These are phyloP conservation scores for Cyprinodon tularosa DNA, from an alignment of 2,113 vertebrate species.

Conservation along the genomic window DNA sequence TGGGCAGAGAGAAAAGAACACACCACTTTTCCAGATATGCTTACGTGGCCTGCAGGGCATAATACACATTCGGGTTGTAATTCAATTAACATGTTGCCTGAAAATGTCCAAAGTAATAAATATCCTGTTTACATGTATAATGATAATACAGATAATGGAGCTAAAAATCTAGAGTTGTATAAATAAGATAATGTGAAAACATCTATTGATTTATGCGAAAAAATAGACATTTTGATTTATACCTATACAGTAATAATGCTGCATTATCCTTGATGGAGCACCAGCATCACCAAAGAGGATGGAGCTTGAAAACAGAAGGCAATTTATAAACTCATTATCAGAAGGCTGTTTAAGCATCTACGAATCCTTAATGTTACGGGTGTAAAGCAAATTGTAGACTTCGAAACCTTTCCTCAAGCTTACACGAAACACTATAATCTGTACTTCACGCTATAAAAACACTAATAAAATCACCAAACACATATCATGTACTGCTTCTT, in stretches of 20 bases:
- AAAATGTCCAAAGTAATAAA: conserved; percentile 51
- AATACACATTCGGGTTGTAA: conserved; percentile 56
- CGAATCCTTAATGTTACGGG: conserved; percentile 71
- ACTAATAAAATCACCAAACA: conserved; percentile 34
- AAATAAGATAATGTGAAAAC: conserved; percentile 35
- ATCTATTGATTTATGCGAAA: conserved; percentile 58
- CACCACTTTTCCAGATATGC: conserved; percentile 35
- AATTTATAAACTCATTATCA: conserved; percentile 74
- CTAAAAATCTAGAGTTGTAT: conserved; percentile 28
- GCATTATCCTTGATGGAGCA: conserved; percentile 48
- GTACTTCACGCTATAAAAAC: conserved; percentile 1
- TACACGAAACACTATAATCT: conserved; percentile 15
- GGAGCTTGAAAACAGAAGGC: conserved; percentile 62
- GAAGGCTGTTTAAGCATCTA: conserved; percentile 69
- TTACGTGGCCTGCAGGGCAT: conserved; percentile 44
- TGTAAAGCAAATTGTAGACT: conserved; percentile 64
- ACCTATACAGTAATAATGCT: conserved; percentile 41
- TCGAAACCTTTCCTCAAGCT: conserved; percentile 35
- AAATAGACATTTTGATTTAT: conserved; percentile 64
- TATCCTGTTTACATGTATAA: conserved; percentile 51
- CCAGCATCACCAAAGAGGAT: conserved; percentile 73
- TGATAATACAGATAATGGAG: conserved; percentile 34
- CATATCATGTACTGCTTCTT: conserved; percentile 35
- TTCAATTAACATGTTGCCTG: conserved; percentile 62
- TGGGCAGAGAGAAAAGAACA: conserved; percentile 38